Percentiles rank a stretch among this genome's conserved stretches.
Evolutionary conservation across 2,797 vertebrate species (phyloP).

Genomic region (Pseudochirops corinnae): DNA sequence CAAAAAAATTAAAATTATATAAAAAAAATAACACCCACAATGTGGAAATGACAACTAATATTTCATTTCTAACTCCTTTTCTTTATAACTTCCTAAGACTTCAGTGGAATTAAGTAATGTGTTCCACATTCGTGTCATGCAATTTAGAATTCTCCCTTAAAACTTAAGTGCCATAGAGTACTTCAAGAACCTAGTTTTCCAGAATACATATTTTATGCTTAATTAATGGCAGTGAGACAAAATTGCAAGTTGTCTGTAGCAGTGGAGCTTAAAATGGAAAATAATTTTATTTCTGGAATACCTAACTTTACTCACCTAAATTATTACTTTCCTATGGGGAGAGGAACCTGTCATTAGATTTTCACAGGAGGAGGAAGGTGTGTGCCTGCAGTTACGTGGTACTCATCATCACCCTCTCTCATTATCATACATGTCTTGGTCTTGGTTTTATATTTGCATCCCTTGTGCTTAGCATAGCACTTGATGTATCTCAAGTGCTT

Average conservation of each 20-base stretch:
- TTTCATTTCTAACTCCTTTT: constrained; percentile 30
- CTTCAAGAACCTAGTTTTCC: constrained; percentile 48
- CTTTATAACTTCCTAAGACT: constrained; percentile 38
- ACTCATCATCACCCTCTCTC: constrained; percentile 48
- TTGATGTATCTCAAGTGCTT: background rate
- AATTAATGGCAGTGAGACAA: constrained; percentile 58
- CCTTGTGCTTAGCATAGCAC: background rate
- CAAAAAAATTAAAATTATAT: constrained; percentile 1
- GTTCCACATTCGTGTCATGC: background rate
- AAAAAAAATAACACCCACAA: background rate
- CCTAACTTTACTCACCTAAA: constrained; percentile 56
- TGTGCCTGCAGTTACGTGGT: constrained; percentile 47
- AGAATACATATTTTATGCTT: constrained; percentile 44
- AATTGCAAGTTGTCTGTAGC: constrained; percentile 49
- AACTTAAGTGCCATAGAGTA: constrained; percentile 23
- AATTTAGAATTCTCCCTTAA: background rate
- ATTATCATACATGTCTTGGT: constrained; percentile 43
- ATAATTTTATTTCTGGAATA: constrained; percentile 67
- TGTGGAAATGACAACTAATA: background rate
- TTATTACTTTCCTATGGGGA: constrained; percentile 69
- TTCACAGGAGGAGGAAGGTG: constrained; percentile 39
- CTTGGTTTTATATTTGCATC: background rate
- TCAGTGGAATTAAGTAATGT: background rate
- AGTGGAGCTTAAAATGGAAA: constrained; percentile 59
- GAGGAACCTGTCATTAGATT: constrained; percentile 69